These are phyloP conservation scores for Emys orbicularis DNA, from an alignment of 2,797 vertebrate genomes.

Conservation along the genomic window DNA sequence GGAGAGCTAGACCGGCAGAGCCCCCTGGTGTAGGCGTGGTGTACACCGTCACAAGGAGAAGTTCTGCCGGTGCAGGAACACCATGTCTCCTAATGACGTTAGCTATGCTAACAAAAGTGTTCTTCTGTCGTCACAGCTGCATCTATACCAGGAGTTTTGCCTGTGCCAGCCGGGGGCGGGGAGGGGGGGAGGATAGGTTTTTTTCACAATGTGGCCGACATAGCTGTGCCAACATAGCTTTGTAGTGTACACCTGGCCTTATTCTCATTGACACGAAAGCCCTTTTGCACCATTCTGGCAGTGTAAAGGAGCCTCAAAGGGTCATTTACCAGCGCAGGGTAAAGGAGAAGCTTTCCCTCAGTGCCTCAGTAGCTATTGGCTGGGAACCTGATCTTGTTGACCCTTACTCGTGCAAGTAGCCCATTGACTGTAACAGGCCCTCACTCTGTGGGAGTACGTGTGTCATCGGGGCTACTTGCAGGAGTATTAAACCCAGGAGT, in stretches of 20 bases:
- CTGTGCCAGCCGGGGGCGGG: too few relatives aligned
- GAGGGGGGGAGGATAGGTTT: neutral
- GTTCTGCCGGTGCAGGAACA: neutral
- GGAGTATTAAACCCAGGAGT: neutral
- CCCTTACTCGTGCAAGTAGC: neutral
- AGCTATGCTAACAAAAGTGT: neutral
- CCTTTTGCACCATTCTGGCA: neutral
- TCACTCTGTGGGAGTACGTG: neutral
- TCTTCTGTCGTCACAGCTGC: neutral
- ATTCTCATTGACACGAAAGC: neutral
- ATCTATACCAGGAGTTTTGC: neutral
- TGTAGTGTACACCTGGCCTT: neutral
- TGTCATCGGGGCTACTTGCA: neutral
- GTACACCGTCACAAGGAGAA: neutral
- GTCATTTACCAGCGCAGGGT: neutral
- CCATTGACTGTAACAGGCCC: neutral
- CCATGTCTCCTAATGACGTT: neutral
- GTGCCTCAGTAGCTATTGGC: neutral
- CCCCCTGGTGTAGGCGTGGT: neutral
- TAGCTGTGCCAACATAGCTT: too few relatives aligned
- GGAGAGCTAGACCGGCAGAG: neutral
- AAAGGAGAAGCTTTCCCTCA: neutral
- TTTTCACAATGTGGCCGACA: neutral
- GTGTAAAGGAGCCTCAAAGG: neutral
- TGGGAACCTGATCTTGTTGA: neutral